phyloP scores from a whole-genome alignment of 2,797 vertebrate species.

The Bryconaethiops microstoma region DNA sequence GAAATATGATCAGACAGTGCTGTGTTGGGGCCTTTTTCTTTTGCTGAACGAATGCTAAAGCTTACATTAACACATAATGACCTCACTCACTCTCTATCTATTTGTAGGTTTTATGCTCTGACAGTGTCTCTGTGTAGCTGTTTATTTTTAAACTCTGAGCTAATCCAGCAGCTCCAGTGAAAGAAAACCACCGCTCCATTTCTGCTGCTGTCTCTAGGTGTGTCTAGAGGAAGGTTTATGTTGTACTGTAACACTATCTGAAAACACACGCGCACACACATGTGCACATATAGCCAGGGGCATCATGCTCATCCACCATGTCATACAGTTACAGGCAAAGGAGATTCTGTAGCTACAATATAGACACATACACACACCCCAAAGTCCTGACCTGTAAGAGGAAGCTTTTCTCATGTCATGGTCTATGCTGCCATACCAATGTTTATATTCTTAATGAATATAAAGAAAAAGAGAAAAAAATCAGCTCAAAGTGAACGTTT shows the following conservation, averaged over 20 bases:
- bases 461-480: neutral
- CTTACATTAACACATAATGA: neutral
- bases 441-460: neutral
- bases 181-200: too few relatives aligned
- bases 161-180: too few relatives aligned
- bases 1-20: neutral
- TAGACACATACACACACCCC: neutral
- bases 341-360: too few relatives aligned
- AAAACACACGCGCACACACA: too few relatives aligned
- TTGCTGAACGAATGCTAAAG: neutral
- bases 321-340: too few relatives aligned
- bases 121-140: too few relatives aligned
- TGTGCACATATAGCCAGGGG: too few relatives aligned
- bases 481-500: neutral
- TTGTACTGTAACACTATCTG: neutral
- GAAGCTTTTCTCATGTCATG: neutral
- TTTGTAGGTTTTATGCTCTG: neutral
- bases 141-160: too few relatives aligned
- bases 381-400: neutral
- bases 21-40: neutral
- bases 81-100: neutral
- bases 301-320: too few relatives aligned
- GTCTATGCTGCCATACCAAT: conserved; percentile 36
- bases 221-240: neutral
- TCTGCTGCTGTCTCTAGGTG: too few relatives aligned